Base-by-base conservation (phyloP, 1,140 invertebrate genomes). In the Lepidotrigona ventralis region DNA sequence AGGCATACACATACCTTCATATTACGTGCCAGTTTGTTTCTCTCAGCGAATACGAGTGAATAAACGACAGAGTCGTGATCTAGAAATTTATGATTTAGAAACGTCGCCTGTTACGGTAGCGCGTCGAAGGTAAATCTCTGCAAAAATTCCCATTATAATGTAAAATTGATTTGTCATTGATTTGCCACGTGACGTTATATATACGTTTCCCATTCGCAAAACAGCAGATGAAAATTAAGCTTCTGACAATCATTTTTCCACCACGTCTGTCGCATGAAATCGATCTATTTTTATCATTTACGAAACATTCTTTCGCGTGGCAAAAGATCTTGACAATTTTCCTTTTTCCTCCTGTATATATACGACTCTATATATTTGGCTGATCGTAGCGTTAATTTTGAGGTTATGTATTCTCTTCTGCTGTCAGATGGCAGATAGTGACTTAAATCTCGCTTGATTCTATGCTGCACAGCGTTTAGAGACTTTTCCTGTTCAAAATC, bases 401-500 rank as follows among this genome's bases (percentile, higher is more conserved):
- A 60, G 58, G 17, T 71, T 79, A 12, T 39, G 54, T 53, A 81
- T 75, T 68, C 53, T 2, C 19, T 17, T 26, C 3, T 39, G 26
- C 23, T 46, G 17, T 66, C 53, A 58, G 23, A 39, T 53, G 51
- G n/a, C 17, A 60, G 58, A n/a, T 60, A 60, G 29, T 2, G 2
- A 60, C 76, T 58, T 86, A 56, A 83, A 83, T 83, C 66, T 71
- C n/a, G 39, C 8, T 58, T 78, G 53, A 87, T 19, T 63, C 15
- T 17, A 26, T 26, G 17, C 33, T 29, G 1, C 17, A 64, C 68
- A 46, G 66, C 75, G 60, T 51, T 23, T 60, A 86, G 70, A 66
- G 74, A 58, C 66, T 1, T 33, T 14, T 71, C 29, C 26, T 14
- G 29, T 66, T 81, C 33, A 33, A 53, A 81, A 66, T 39, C 26